These are phyloP conservation scores for Lordiphosa collinella DNA, from an alignment of 1,140 invertebrate species.

Conservation along the genomic window DNA sequence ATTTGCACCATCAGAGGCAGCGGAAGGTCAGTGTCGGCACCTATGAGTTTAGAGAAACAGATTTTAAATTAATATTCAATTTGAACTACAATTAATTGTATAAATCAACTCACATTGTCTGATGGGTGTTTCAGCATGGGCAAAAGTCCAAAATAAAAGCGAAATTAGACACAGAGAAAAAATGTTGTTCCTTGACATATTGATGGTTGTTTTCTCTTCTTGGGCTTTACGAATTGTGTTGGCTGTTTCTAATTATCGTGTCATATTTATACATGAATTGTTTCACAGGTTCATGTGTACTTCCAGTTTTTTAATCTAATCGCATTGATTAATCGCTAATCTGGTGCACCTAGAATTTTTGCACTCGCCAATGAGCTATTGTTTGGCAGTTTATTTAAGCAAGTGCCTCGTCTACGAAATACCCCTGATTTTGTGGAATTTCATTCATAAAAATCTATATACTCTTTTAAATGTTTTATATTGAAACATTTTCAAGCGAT, in stretches of 20 bases:
- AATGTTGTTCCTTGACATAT: constrained; percentile 19
- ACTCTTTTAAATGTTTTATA: too few species aligned
- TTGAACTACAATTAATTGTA: neutral
- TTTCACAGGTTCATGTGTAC: constrained; percentile 26
- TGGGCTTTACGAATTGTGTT: constrained; percentile 15
- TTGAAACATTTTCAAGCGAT: too few species aligned
- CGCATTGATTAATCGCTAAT: constrained; percentile 6
- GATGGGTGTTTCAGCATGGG: constrained; percentile 30
- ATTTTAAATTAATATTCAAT: neutral
- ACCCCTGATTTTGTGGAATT: too few species aligned
- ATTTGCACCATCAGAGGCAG: constrained; percentile 61
- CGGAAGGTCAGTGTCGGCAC: constrained; percentile 26
- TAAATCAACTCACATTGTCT: constrained; percentile 42
- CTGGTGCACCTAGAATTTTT: constrained; percentile 17
- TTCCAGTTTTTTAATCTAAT: constrained; percentile 44
- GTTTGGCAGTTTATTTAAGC: neutral
- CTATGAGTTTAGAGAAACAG: constrained; percentile 2
- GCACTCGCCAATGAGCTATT: neutral
- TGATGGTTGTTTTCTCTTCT: constrained; percentile 2
- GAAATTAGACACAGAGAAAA: constrained; percentile 1
- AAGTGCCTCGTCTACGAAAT: constrained; percentile 3
- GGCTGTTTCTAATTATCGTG: neutral
- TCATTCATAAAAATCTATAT: too few species aligned
- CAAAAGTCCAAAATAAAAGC: constrained; percentile 22
- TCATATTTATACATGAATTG: constrained; percentile 21